A percentile compares a stretch with the other conserved stretches of the same genome.
phyloP scores from a whole-genome alignment of 2,888 invertebrate species.

The Eupithecia abbreviata region DNA sequence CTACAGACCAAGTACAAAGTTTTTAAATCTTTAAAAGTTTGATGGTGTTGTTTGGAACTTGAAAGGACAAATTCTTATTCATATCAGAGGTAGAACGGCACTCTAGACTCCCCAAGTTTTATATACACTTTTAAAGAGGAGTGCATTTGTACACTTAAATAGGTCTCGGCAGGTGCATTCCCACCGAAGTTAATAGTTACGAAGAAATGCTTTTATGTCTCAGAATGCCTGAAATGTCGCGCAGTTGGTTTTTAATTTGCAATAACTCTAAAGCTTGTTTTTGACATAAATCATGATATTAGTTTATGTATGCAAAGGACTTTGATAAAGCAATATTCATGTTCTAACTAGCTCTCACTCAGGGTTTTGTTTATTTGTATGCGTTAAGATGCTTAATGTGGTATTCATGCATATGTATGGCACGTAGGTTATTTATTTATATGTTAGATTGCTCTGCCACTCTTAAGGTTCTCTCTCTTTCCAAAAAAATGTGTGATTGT shows the following conservation, averaged over 20 bases:
- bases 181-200: slow-evolving; percentile 55
- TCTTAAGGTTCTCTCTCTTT: too few relatives aligned
- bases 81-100: slow-evolving; percentile 32
- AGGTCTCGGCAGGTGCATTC: slow-evolving; percentile 64
- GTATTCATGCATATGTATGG: too few relatives aligned
- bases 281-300: neutral
- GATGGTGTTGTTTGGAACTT: slow-evolving; percentile 23
- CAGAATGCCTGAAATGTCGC: slow-evolving; percentile 12
- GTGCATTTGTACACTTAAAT: slow-evolving; percentile 61
- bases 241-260: neutral
- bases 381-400: neutral
- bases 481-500: too few relatives aligned
- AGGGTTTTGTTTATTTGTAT: neutral
- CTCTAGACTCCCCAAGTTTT: slow-evolving; percentile 41
- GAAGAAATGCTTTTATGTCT: slow-evolving; percentile 45
- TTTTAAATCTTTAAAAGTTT: slow-evolving; percentile 21
- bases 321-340: neutral
- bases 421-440: too few relatives aligned
- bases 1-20: slow-evolving; percentile 2
- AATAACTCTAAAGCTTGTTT: neutral
- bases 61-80: slow-evolving; percentile 26
- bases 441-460: too few relatives aligned
- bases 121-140: slow-evolving; percentile 54
- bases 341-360: neutral
- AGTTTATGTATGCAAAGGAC: neutral